Evolutionary conservation across 2,888 invertebrate species (phyloP).

Genomic region (Tiliacea citrago): DNA sequence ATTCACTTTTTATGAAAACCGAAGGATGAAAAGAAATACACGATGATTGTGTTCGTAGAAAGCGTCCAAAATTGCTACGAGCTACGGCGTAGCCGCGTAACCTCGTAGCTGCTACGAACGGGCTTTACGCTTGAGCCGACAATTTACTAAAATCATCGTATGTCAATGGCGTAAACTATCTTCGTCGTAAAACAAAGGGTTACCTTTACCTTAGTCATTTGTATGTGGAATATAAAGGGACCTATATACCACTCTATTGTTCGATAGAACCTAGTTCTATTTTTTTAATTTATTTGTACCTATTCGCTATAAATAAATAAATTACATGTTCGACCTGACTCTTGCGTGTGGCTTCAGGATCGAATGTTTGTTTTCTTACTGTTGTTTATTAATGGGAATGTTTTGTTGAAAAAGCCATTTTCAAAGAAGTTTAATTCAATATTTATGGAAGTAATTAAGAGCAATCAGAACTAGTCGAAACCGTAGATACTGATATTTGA

Average conservation of each 20-base stretch:
- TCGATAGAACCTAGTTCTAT: background rate
- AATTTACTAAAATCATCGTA: slow-evolving; percentile 35
- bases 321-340: background rate
- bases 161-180: slow-evolving; percentile 16
- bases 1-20: background rate
- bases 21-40: background rate
- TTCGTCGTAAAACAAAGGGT: slow-evolving; percentile 28
- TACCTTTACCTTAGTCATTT: slow-evolving; percentile 9
- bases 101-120: slow-evolving; percentile 45
- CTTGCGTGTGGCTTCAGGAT: background rate
- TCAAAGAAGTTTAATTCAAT: background rate
- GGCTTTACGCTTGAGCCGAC: slow-evolving; percentile 31
- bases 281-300: background rate
- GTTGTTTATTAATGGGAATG: background rate
- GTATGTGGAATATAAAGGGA: background rate
- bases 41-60: background rate
- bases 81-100: slow-evolving; percentile 52
- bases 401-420: background rate
- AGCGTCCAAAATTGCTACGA: slow-evolving; percentile 30
- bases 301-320: background rate
- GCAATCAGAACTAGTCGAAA: background rate
- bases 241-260: slow-evolving; percentile 1
- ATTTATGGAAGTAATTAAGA: background rate
- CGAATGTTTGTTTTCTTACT: background rate
- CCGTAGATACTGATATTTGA: background rate